Percentiles rank a stretch among this genome's conserved stretches.
Evolutionary conservation across 2,888 invertebrate species (phyloP).

Genomic region (Ferdinandea cuprea): DNA sequence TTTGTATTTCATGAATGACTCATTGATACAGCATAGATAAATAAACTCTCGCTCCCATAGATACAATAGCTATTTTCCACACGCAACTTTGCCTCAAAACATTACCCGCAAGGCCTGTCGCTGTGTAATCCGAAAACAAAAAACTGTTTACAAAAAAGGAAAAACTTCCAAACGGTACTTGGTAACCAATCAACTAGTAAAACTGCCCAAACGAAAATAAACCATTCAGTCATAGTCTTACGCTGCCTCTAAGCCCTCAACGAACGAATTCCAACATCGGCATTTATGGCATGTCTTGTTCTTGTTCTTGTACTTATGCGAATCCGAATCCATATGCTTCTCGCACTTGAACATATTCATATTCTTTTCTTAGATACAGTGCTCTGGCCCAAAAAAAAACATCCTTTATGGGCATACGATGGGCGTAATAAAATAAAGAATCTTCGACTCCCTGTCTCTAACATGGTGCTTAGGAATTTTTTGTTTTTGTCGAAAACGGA

Average conservation of each 20-base stretch:
- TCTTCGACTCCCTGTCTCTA: constrained; percentile 12
- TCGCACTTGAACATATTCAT: constrained; percentile 26
- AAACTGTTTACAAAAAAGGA: constrained; percentile 8
- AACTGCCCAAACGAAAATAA: constrained; percentile 29
- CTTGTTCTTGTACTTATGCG: background rate
- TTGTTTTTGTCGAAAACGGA: constrained; percentile 37
- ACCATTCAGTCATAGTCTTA: constrained; percentile 34
- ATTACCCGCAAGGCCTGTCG: background rate
- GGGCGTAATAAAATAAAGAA: constrained; percentile 3
- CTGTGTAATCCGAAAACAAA: too few species aligned
- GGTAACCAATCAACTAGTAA: constrained; percentile 15
- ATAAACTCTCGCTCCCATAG: background rate
- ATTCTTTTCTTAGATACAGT: constrained; percentile 62
- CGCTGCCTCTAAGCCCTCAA: constrained; percentile 19
- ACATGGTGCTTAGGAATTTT: constrained; percentile 40
- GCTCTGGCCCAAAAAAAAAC: constrained; percentile 45
- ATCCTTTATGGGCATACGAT: constrained; percentile 52
- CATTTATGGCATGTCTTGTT: constrained; percentile 50
- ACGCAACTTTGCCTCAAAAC: background rate
- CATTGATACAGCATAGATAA: too few species aligned
- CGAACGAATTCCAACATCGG: background rate
- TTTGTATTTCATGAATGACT: too few species aligned
- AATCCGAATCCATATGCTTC: constrained; percentile 13
- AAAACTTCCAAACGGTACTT: constrained; percentile 14
- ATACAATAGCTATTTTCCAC: background rate